A percentile compares a stretch with the other conserved stretches of the same genome.
Conservation (phyloP, 2,113 vertebrate genomes). For the Corythornis cristatus region DNA sequence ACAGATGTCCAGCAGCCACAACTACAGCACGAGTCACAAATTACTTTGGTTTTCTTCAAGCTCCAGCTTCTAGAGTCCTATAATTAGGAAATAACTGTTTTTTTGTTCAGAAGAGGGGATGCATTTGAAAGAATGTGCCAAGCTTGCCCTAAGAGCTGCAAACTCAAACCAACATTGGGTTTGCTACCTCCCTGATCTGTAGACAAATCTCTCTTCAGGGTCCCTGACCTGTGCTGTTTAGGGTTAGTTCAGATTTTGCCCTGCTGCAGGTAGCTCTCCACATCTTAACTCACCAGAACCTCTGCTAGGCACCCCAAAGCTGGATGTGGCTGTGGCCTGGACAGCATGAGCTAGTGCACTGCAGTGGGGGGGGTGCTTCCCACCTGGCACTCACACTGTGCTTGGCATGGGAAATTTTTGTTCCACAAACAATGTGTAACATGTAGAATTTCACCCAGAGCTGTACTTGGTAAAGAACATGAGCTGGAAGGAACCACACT, state of each 20-base stretch:
- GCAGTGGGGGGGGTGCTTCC: neutral
- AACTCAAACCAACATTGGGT: neutral
- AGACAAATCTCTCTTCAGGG: neutral
- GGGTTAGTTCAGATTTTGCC: neutral
- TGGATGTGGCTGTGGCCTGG: neutral
- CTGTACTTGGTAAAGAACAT: neutral
- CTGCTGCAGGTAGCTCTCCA: neutral
- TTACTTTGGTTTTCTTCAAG: neutral
- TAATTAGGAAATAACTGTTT: neutral
- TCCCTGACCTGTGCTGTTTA: neutral
- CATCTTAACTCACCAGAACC: neutral
- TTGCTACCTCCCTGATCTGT: neutral
- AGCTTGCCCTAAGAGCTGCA: neutral
- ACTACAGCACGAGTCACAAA: rapidly evolving
- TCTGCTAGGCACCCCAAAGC: neutral
- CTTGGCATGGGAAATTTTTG: neutral
- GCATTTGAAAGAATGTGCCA: neutral
- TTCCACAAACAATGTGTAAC: neutral
- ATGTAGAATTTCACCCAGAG: neutral
- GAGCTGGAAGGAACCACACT: neutral
- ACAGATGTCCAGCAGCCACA: neutral
- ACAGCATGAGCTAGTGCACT: neutral
- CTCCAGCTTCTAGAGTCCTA: neutral
- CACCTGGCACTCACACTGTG: neutral
- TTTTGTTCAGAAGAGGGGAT: neutral